Conservation (phyloP, 2,797 vertebrate genomes). For the Danio kyathit region DNA sequence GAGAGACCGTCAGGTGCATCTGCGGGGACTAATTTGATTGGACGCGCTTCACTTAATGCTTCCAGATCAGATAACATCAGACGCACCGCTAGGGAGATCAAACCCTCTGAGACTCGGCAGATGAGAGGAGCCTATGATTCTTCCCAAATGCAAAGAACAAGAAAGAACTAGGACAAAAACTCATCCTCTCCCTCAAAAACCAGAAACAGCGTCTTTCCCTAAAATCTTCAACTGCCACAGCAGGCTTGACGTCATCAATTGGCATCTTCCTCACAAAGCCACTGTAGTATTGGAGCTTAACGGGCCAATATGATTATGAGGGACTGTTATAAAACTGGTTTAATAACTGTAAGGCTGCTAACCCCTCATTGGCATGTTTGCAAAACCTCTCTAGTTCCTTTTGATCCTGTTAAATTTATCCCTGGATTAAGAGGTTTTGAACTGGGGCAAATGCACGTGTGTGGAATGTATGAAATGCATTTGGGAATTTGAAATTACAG, state of each 20-base stretch:
- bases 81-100: slow-evolving; percentile 39
- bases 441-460: slow-evolving; percentile 9
- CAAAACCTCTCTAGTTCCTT: slow-evolving; percentile 40
- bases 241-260: slow-evolving; percentile 63
- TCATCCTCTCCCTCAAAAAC: neutral
- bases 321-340: slow-evolving; percentile 42
- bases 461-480: slow-evolving; percentile 25
- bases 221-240: slow-evolving; percentile 44
- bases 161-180: slow-evolving; percentile 26
- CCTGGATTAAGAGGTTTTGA: slow-evolving; percentile 40
- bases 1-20: slow-evolving; percentile 48
- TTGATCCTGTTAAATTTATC: slow-evolving; percentile 37
- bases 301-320: slow-evolving; percentile 63
- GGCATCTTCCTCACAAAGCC: slow-evolving; percentile 70
- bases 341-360: slow-evolving; percentile 34
- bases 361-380: slow-evolving; percentile 17
- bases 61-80: slow-evolving; percentile 54
- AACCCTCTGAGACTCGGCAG: slow-evolving; percentile 30
- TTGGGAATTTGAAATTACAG: neutral
- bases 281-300: slow-evolving; percentile 61
- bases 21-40: slow-evolving; percentile 47
- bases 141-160: slow-evolving; percentile 27
- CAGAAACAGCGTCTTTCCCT: neutral
- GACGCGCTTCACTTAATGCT: slow-evolving; percentile 42
- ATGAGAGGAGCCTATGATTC: slow-evolving; percentile 30